Base-by-base conservation (phyloP, 2,888 invertebrate genomes). In the Leucoma salicis region DNA sequence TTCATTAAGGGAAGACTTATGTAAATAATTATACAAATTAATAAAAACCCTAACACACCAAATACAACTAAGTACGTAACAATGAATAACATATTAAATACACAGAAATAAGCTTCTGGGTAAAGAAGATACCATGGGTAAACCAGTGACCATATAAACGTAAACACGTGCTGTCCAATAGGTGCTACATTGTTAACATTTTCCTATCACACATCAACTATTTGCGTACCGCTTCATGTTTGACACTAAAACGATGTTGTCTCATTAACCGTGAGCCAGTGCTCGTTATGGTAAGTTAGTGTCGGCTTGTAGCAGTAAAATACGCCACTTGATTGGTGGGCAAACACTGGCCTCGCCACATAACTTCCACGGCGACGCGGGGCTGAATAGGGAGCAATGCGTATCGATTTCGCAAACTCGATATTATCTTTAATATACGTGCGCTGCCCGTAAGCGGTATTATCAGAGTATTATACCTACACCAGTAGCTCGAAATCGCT, bases 231-330 rank as follows among this genome's bases (percentile, higher is more conserved):
- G n/a, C 31, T 8, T 31, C n/a, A 31, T 29, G 70, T 75, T 76
- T 78, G 76, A 74, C 81, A 80, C 68, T 74, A 77, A 83, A 83
- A 74, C 79, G 74, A 70, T 69, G 72, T 69, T 75, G 83, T 83
- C 83, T 81, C 83, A 83, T 87, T 86, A 85, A 72, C 66, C 47
- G 66, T 74, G 79, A 82, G 79, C 68, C 76, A 74, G 67, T 62
- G 79, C 74, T 69, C 79, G 79, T 82, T 81, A 77, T 57, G 71
- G 78, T 81, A 84, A 87, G 77, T 83, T 85, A 87, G 75, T 72
- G 78, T 57, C 74, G 73, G 66, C 67, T 58, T 64, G 67, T 49
- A 60, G 75, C 67, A 74, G 71, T 88, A 87, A 87, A 87, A 58
- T 86, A 76, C 66, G 64, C 57, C 66, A 78, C 73, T 84, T 82